phyloP scores from a whole-genome alignment of 2,113 vertebrate species.

The Apteryx mantelli region DNA sequence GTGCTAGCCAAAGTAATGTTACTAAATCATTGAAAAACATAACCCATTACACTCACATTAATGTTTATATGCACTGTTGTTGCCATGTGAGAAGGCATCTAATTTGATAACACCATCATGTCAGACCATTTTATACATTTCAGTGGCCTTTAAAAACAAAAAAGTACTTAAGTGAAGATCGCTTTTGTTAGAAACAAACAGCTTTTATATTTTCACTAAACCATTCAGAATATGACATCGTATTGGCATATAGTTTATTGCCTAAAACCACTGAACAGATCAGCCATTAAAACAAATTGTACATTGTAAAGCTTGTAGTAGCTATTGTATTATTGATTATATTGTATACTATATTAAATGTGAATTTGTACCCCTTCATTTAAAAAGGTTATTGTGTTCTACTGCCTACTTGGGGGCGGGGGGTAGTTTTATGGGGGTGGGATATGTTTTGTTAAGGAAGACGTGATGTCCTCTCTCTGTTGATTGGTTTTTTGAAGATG shows the following conservation, averaged over 20 bases:
- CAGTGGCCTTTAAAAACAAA: constrained; percentile 93
- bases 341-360: constrained; percentile 86
- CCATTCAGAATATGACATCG: constrained; percentile 83
- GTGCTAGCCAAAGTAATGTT: constrained; percentile 91
- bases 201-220: constrained; percentile 86
- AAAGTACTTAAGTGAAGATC: constrained; percentile 74
- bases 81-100: constrained; percentile 88
- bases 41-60: constrained; percentile 81
- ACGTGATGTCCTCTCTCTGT: constrained; percentile 74
- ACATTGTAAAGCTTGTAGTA: constrained; percentile 95
- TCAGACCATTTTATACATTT: constrained; percentile 95
- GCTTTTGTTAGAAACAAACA: constrained; percentile 79
- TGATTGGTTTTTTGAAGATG: constrained; percentile 85
- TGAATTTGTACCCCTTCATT: constrained; percentile 90
- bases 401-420: constrained; percentile 76
- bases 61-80: constrained; percentile 92
- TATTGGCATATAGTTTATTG: constrained; percentile 86
- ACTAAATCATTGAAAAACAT: constrained; percentile 81
- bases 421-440: constrained; percentile 63
- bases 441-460: constrained; percentile 71
- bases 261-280: constrained; percentile 97
- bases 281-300: constrained; percentile 95
- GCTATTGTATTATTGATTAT: constrained; percentile 84
- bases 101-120: constrained; percentile 80
- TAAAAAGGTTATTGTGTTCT: constrained; percentile 86